A percentile compares a stretch with the other conserved stretches of the same genome.
These are phyloP conservation scores for Streblospio benedicti DNA, from an alignment of 1,140 invertebrate species.

Conservation along the genomic window DNA sequence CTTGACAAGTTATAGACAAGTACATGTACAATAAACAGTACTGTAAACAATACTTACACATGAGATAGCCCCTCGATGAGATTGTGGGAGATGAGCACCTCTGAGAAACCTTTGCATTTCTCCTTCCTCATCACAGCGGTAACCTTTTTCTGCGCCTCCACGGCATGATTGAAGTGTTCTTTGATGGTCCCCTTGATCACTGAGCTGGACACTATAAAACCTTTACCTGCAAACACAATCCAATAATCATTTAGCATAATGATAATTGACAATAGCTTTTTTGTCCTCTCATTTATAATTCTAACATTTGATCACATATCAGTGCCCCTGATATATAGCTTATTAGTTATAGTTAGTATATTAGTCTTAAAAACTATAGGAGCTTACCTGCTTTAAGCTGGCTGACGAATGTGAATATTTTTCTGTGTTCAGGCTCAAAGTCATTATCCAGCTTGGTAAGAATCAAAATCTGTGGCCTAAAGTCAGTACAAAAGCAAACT, in stretches of 20 bases:
- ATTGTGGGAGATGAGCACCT: constrained; percentile 76
- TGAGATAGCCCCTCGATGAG: constrained; percentile 81
- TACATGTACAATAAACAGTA: too few relatives aligned
- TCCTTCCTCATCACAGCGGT: constrained; percentile 10
- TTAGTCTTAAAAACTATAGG: constrained; percentile 12
- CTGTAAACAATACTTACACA: constrained; percentile 66
- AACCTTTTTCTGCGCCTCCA: constrained; percentile 60
- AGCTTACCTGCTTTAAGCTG: constrained; percentile 86
- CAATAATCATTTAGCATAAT: not conserved
- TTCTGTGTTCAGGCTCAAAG: constrained; percentile 51
- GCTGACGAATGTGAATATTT: constrained; percentile 88
- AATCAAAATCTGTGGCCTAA: constrained; percentile 75
- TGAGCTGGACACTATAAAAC: constrained; percentile 83
- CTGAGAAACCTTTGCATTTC: constrained; percentile 90
- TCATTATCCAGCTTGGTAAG: constrained; percentile 52
- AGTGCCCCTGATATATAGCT: not conserved
- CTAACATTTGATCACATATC: not conserved
- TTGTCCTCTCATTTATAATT: not conserved
- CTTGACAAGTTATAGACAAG: too few relatives aligned
- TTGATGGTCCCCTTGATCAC: constrained; percentile 66
- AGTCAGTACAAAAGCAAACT: too few relatives aligned
- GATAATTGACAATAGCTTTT: not conserved
- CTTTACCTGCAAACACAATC: constrained; percentile 53
- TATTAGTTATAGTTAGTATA: too few relatives aligned
- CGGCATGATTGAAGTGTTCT: constrained; percentile 60